These are phyloP conservation scores for Morphnarchus princeps DNA, from an alignment of 2,113 vertebrate species.

Conservation along the genomic window DNA sequence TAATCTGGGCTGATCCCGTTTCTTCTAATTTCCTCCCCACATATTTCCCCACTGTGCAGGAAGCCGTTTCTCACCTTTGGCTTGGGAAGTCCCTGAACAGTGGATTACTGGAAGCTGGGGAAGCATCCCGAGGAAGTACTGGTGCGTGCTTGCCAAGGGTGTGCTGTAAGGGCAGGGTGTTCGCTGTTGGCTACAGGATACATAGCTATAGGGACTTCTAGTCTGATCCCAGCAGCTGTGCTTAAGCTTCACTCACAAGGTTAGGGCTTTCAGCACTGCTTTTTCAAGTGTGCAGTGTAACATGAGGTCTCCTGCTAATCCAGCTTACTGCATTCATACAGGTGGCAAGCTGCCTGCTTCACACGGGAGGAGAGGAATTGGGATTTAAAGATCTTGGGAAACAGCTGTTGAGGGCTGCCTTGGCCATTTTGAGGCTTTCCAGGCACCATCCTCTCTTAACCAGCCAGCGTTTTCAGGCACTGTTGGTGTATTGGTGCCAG, in stretches of 20 bases:
- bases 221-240: background rate
- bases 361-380: background rate
- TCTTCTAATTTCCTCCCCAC: background rate
- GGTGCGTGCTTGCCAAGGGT: rapidly evolving
- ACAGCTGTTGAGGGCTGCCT: background rate
- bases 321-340: background rate
- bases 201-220: rapidly evolving
- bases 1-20: background rate
- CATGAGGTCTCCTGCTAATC: background rate
- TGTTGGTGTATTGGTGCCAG: background rate
- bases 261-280: background rate
- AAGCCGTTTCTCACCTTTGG: background rate
- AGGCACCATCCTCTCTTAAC: background rate
- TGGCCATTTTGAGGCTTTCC: background rate
- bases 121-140: background rate
- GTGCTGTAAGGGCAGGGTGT: background rate
- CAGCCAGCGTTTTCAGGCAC: background rate
- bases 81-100: background rate
- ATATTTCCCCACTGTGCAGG: rapidly evolving
- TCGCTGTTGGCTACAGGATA: background rate
- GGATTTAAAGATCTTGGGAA: background rate
- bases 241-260: background rate
- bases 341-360: background rate
- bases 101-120: background rate
- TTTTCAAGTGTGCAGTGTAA: background rate